These are phyloP conservation scores for Hydractinia symbiolongicarpus DNA, from an alignment of 30 jellyfish, hydroid and myxozoan genomes.

Conservation along the genomic window DNA sequence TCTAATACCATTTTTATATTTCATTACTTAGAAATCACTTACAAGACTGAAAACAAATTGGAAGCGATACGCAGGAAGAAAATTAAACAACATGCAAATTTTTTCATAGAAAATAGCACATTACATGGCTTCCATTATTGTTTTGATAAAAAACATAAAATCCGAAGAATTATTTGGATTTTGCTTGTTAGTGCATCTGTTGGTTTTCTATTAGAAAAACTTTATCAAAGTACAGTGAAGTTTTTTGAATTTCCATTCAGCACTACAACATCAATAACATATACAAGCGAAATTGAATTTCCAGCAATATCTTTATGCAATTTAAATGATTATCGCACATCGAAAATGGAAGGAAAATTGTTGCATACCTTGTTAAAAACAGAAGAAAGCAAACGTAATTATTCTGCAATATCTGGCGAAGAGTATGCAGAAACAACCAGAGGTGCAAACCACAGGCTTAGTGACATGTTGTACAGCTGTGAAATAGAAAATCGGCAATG, in stretches of 20 bases:
- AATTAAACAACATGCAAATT: slow-evolving; percentile 32
- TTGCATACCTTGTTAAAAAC: slow-evolving; percentile 40
- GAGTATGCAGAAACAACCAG: slow-evolving; percentile 59
- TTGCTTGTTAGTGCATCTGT: slow-evolving; percentile 57
- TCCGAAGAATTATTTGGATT: slow-evolving; percentile 75
- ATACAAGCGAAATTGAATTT: slow-evolving; percentile 54
- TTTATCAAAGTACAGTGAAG: slow-evolving; percentile 71
- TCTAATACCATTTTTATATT: background rate
- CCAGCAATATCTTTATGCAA: slow-evolving; percentile 94
- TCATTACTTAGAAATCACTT: background rate
- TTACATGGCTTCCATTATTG: slow-evolving; percentile 84
- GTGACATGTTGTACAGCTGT: slow-evolving; percentile 70
- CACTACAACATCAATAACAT: slow-evolving; percentile 69
- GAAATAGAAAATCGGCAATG: slow-evolving; percentile 28
- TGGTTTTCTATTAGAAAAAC: slow-evolving; percentile 74
- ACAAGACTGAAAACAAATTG: background rate
- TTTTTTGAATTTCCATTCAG: slow-evolving; percentile 78
- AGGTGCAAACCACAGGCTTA: slow-evolving; percentile 69
- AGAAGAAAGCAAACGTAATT: background rate
- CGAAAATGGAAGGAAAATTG: slow-evolving; percentile 53
- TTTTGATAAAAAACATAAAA: slow-evolving; percentile 53
- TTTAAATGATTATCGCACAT: slow-evolving; percentile 64
- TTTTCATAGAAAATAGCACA: slow-evolving; percentile 54
- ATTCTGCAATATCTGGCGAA: slow-evolving; percentile 34
- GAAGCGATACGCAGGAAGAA: slow-evolving; percentile 29